phyloP scores from a whole-genome alignment of 2,113 vertebrate species.

The Nymphicus hollandicus region DNA sequence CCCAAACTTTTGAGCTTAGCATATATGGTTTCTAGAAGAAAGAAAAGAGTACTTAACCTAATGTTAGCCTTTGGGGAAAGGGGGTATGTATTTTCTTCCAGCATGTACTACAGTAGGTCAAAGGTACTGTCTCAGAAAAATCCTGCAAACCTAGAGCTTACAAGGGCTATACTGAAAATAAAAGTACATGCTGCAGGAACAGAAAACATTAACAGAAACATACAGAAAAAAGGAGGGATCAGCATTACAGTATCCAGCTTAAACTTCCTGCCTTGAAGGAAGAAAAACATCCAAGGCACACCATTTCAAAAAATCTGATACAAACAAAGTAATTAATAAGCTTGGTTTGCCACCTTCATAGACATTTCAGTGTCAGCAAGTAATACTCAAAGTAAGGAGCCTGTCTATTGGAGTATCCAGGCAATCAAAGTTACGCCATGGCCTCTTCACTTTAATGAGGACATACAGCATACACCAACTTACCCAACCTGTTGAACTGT shows the following conservation, averaged over 20 bases:
- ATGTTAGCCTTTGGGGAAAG: background rate
- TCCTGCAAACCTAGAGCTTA: background rate
- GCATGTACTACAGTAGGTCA: background rate
- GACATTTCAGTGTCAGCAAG: background rate
- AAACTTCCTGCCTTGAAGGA: slow-evolving; percentile 54
- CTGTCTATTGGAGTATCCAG: background rate
- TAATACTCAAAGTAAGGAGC: background rate
- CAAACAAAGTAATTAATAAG: slow-evolving; percentile 42
- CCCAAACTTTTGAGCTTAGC: background rate
- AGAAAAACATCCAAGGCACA: slow-evolving; percentile 10
- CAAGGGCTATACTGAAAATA: background rate
- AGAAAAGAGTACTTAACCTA: background rate
- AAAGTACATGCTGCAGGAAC: background rate
- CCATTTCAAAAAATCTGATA: slow-evolving; percentile 53
- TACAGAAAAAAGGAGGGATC: background rate
- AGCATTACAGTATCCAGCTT: background rate
- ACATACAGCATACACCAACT: background rate
- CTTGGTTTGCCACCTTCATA: slow-evolving; percentile 24
- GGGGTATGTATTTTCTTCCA: background rate
- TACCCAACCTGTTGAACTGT: slow-evolving; percentile 46
- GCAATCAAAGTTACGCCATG: slow-evolving; percentile 11
- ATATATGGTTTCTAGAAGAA: background rate
- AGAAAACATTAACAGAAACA: background rate
- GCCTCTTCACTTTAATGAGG: slow-evolving; percentile 25
- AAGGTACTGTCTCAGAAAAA: background rate